These are phyloP conservation scores for Macrosiphum euphorbiae DNA, from an alignment of 2,888 invertebrate species.

Conservation along the genomic window DNA sequence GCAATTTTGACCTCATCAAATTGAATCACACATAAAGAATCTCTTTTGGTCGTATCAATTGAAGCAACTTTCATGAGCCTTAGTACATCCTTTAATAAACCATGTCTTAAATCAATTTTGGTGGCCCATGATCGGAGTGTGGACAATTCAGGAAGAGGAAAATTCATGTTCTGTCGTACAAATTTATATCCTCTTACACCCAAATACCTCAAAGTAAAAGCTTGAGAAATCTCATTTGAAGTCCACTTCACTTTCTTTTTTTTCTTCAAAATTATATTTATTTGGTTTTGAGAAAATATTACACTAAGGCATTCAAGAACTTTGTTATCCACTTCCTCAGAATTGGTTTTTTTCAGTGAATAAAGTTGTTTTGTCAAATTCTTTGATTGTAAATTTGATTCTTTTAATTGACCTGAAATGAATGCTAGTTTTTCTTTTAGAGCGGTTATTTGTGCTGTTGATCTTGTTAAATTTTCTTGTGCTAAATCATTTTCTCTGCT, in stretches of 20 bases:
- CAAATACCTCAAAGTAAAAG: neutral
- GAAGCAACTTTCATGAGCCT: neutral
- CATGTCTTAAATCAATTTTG: constrained; percentile 1
- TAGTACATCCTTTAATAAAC: neutral
- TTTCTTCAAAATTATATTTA: neutral
- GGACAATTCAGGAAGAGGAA: neutral
- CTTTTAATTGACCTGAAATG: too few relatives aligned
- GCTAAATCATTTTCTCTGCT: too few relatives aligned
- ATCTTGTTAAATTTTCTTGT: too few relatives aligned
- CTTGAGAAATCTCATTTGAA: neutral
- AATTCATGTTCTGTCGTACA: neutral
- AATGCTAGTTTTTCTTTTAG: too few relatives aligned
- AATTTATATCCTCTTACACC: neutral
- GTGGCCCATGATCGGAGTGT: neutral
- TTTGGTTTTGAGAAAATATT: neutral
- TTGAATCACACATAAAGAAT: neutral
- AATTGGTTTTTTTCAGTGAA: too few relatives aligned
- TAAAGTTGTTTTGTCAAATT: too few relatives aligned
- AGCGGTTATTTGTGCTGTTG: too few relatives aligned
- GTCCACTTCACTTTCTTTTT: neutral
- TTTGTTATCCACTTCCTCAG: too few relatives aligned
- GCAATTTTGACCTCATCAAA: neutral
- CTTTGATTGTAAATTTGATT: too few relatives aligned
- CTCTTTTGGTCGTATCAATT: neutral
- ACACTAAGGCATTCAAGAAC: neutral